Evolutionary conservation across 2,113 vertebrate species (phyloP), one percentile per base, ranked within the genome.

Genomic region (Mastomys coucha): DNA sequence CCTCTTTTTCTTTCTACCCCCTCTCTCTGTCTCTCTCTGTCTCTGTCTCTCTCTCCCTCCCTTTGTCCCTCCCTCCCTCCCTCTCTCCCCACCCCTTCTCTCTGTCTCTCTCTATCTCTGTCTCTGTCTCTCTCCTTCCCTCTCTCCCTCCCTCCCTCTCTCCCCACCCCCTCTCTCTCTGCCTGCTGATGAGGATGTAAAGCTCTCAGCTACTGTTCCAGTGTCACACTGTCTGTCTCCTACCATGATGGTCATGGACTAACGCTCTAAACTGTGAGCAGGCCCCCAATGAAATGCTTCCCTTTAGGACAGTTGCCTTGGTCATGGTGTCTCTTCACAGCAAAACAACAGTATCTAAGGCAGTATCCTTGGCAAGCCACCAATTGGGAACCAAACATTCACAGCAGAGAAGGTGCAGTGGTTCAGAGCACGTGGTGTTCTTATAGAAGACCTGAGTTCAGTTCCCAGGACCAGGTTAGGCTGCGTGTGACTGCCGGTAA

Each of bases 21-120:
- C 8, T 8, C 20, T 24, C 60, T 6, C 5, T 1, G 22, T 45
- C n/a, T 1, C 7, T 1, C 72, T 11, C n/a, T 2, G 9, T 7
- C n/a, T 20, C 7, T 4, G 5, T 19, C 4, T 19, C 14, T 3
- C 14, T 3, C 1, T 56, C 53, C 14, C 14, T 56, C 53, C 12
- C 53, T 16, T 16, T 12, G 5, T 49, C 17, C 4, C 72, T 73
- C 70, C 3, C 36, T 9, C 69, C 2, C 19, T 10, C n/a, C 24
- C n/a, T 1, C 4, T 12, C 20, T 5, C 20, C n/a, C n/a, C n/a
- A n/a, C n/a, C n/a, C n/a, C n/a, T n/a, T n/a, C n/a, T n/a, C n/a
- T n/a, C n/a, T n/a, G n/a, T n/a, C n/a, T 33, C 58, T 60, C 19
- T 60, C 19, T 22, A 4, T 19, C 9, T 49, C n/a, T 5, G 39